phyloP scores from a whole-genome alignment of 2,113 vertebrate species.

The Periophthalmus modestus region DNA sequence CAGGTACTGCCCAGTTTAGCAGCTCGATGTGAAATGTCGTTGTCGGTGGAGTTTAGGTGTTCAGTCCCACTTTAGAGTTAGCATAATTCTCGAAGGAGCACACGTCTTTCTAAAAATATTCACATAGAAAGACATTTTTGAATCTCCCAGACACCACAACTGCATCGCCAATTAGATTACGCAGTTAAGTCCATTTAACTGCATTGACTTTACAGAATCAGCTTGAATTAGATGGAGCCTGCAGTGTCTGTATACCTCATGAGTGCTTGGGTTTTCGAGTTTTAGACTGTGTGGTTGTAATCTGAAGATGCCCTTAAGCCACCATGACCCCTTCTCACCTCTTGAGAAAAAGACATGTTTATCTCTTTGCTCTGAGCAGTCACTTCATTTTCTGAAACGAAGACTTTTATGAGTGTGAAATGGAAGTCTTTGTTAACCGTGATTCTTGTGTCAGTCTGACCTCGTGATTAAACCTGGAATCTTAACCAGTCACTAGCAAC shows the following conservation, averaged over 20 bases:
- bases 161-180: not conserved
- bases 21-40: too few species aligned
- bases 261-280: conserved; percentile 11
- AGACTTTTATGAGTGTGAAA: conserved; percentile 8
- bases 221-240: conserved; percentile 11
- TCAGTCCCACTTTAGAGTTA: too few species aligned
- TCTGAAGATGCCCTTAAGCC: conserved; percentile 38
- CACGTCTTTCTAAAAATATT: not conserved
- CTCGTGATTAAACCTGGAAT: not conserved
- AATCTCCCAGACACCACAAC: not conserved
- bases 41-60: too few species aligned
- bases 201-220: not conserved
- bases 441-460: not conserved
- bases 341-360: conserved; percentile 19
- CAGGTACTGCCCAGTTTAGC: too few species aligned
- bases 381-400: conserved; percentile 1
- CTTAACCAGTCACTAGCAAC: not conserved
- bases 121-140: not conserved
- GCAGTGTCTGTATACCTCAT: conserved; percentile 25
- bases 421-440: not conserved
- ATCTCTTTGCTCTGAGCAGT: conserved; percentile 15
- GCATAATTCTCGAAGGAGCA: too few species aligned
- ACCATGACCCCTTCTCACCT: conserved; percentile 39
- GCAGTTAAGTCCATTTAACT: conserved; percentile 6
- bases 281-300: conserved; percentile 25